phyloP scores from a whole-genome alignment of 2,797 vertebrate genomes.

The Pipistrellus pipistrellus region DNA sequence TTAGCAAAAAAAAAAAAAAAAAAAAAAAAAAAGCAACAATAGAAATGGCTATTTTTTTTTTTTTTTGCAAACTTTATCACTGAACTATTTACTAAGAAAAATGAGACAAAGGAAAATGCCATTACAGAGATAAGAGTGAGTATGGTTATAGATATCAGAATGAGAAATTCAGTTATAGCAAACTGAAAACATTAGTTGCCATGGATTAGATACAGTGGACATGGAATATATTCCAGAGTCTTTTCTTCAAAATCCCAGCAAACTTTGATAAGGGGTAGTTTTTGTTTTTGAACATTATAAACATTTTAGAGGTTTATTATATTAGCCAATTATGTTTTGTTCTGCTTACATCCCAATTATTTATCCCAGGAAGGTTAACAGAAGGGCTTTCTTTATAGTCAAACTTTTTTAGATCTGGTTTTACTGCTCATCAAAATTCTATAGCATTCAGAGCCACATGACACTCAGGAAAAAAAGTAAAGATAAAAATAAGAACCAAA shows the following conservation, averaged over 20 bases:
- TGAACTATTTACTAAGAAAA: constrained; percentile 2
- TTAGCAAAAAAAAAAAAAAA: constrained; percentile 42
- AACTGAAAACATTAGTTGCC: neutral
- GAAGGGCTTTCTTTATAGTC: neutral
- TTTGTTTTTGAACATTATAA: constrained; percentile 28
- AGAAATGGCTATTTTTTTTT: neutral
- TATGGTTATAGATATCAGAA: neutral
- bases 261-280: neutral
- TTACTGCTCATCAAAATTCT: constrained; percentile 45
- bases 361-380: constrained; percentile 47
- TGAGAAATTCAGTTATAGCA: constrained; percentile 9
- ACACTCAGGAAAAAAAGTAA: neutral
- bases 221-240: neutral
- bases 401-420: neutral
- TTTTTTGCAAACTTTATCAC: neutral
- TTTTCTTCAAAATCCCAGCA: neutral
- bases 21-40: constrained; percentile 30
- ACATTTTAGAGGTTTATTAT: constrained; percentile 36
- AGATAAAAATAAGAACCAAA: constrained; percentile 63
- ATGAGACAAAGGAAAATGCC: constrained; percentile 23
- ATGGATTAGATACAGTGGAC: neutral
- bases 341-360: constrained; percentile 27
- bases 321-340: neutral
- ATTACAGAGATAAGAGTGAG: neutral
- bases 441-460: constrained; percentile 18